Base-by-base conservation (phyloP, 1,140 invertebrate genomes). In the Drosophila kohkoa region DNA sequence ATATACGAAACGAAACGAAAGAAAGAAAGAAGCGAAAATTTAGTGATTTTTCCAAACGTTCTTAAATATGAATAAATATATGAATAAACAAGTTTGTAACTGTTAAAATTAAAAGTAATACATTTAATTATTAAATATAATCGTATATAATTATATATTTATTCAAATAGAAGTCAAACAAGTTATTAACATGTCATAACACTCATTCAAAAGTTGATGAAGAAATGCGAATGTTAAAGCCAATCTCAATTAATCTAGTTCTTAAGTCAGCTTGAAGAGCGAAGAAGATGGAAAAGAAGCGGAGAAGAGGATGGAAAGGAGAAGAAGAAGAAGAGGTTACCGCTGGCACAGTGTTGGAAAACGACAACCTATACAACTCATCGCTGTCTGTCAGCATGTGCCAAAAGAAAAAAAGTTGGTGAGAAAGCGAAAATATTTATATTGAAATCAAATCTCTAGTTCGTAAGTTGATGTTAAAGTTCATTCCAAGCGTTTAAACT, bases 391-490 rank as follows among this genome's bases (percentile, higher is more conserved):
- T 74, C 73, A 77, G 83, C 55, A 77, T 88, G 85, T 89, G 85
- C 85, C 85, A 89, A 89, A 25, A 25, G 20, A 25, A 25, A 25
- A 16, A 87, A 79, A 54, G 64, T 77, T 82, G 74, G 76, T 71
- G 68, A 65, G 75, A 51, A 63, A 70, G 60, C 32, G 46, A 52
- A 60, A 67, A 51, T 67, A 82, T 70, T 66, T 65, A 77, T 48
- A 77, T 68, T 46, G 46, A 77, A 81, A 48, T 77, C 69, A 58
- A 85, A 65, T 81, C 65, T 73, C 25, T 89, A 90, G 81, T 49
- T 10, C 32, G 62, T 89, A 89, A 89, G 81, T 89, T 75, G 85
- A 49, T 79, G 85, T 89, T 89, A 85, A 59, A 74, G 85, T 89
- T 89, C 78, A 89, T 85, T 89, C 57, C 43, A 76, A 89, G 41